phyloP scores from a whole-genome alignment of 2,113 vertebrate genomes.

The Ranitomeya variabilis region DNA sequence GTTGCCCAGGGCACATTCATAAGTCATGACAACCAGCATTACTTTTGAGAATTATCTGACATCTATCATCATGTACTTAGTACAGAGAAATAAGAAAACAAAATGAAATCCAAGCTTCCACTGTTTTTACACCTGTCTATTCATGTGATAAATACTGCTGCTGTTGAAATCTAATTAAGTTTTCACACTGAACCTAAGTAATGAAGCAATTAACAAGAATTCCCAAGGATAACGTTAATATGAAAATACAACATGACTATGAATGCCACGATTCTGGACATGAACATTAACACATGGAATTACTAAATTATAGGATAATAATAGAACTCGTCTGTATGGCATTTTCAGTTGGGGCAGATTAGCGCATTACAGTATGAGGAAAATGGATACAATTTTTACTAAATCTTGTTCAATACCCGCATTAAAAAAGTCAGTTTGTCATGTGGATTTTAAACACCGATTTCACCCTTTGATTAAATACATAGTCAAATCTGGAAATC shows the following conservation, averaged over 20 bases:
- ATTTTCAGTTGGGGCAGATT: too few species aligned
- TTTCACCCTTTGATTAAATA: too few species aligned
- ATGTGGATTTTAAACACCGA: too few species aligned
- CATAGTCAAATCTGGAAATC: too few species aligned
- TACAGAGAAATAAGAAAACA: conserved; percentile 25
- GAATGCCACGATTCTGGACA: neutral
- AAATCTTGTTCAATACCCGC: too few species aligned
- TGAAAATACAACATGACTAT: neutral
- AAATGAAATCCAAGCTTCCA: neutral
- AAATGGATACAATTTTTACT: too few species aligned
- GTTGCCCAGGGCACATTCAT: conserved; percentile 10
- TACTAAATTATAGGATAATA: neutral
- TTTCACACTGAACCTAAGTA: conserved; percentile 31
- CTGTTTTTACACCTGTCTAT: conserved; percentile 50
- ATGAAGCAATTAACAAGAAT: conserved; percentile 39
- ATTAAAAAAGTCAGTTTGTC: too few species aligned
- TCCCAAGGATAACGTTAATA: conserved; percentile 20
- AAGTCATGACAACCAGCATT: conserved; percentile 12
- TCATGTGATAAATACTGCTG: conserved; percentile 35
- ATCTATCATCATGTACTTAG: conserved; percentile 17
- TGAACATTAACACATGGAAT: neutral
- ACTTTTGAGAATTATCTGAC: conserved; percentile 10
- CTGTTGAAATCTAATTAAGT: conserved; percentile 44
- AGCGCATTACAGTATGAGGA: too few species aligned
- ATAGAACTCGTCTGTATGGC: neutral